Conservation (phyloP, 2,797 vertebrate species). For the Echiichthys vipera region DNA sequence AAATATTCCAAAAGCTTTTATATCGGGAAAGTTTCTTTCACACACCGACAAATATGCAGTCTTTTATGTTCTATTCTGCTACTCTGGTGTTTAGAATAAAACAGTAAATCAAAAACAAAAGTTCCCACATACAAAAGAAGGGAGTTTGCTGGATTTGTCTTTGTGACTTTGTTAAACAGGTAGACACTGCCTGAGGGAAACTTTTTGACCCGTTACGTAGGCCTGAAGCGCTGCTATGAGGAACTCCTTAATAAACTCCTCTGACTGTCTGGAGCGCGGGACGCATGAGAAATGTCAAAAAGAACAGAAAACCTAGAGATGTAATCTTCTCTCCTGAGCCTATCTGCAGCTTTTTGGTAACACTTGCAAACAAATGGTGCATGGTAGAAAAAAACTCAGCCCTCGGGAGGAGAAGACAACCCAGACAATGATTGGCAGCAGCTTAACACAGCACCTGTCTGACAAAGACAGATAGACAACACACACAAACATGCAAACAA, state of each 20-base stretch:
- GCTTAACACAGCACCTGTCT: constrained; percentile 78
- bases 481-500: constrained; percentile 68
- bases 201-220: constrained; percentile 59
- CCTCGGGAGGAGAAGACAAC: constrained; percentile 60
- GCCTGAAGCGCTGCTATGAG: constrained; percentile 42
- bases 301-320: constrained; percentile 53
- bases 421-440: constrained; percentile 78
- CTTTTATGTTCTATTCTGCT: neutral
- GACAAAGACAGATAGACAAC: constrained; percentile 52
- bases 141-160: neutral
- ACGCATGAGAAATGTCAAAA: constrained; percentile 60
- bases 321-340: constrained; percentile 67
- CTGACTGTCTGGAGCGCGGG: constrained; percentile 58
- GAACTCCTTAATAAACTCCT: constrained; percentile 63
- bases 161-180: constrained; percentile 33
- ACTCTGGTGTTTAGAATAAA: neutral
- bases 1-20: neutral
- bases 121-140: neutral
- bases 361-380: constrained; percentile 55
- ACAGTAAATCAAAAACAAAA: neutral
- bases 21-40: neutral
- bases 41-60: neutral
- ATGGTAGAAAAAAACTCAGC: constrained; percentile 38
- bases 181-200: constrained; percentile 46
- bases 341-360: constrained; percentile 55